A percentile compares a stretch with the other conserved stretches of the same genome.
Evolutionary conservation across 2,888 invertebrate genomes (phyloP).

Genomic region (Lamproptera curius): DNA sequence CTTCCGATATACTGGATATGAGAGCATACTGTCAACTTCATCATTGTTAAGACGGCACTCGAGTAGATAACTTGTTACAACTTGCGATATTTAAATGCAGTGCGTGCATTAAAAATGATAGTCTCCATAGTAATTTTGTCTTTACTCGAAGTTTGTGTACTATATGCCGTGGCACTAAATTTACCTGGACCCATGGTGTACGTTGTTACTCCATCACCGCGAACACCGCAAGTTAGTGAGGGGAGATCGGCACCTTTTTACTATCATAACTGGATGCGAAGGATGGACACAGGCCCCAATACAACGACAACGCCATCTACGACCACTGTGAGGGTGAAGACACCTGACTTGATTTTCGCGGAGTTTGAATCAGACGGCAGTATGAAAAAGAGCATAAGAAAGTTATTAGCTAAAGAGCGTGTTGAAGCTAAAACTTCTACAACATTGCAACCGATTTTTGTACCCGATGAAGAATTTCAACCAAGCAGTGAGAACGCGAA

Average conservation of each 20-base stretch:
- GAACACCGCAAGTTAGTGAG: constrained; percentile 38
- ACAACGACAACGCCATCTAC: constrained; percentile 39
- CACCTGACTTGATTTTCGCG: constrained; percentile 69
- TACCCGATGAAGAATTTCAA: constrained; percentile 45
- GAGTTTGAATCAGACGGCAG: constrained; percentile 60
- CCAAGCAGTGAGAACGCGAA: constrained; percentile 33
- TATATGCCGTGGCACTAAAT: constrained; percentile 39
- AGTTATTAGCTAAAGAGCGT: constrained; percentile 58
- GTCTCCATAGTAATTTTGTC: constrained; percentile 31
- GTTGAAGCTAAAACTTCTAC: constrained; percentile 38
- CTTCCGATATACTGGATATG: constrained; percentile 42
- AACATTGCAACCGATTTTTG: constrained; percentile 51
- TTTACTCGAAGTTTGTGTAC: constrained; percentile 4
- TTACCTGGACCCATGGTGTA: constrained; percentile 62
- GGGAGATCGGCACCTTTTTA: constrained; percentile 62
- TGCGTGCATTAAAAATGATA: constrained; percentile 46
- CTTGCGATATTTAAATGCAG: constrained; percentile 39
- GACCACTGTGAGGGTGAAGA: constrained; percentile 40
- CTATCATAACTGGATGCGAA: constrained; percentile 65
- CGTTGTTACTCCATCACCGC: constrained; percentile 63
- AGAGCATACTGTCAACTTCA: constrained; percentile 29
- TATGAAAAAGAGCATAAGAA: constrained; percentile 59
- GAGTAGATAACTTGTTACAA: constrained; percentile 41
- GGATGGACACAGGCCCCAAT: constrained; percentile 53
- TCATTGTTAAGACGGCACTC: constrained; percentile 56